Conservation (phyloP, 2,888 invertebrate species). For the Athetis lepigone region DNA sequence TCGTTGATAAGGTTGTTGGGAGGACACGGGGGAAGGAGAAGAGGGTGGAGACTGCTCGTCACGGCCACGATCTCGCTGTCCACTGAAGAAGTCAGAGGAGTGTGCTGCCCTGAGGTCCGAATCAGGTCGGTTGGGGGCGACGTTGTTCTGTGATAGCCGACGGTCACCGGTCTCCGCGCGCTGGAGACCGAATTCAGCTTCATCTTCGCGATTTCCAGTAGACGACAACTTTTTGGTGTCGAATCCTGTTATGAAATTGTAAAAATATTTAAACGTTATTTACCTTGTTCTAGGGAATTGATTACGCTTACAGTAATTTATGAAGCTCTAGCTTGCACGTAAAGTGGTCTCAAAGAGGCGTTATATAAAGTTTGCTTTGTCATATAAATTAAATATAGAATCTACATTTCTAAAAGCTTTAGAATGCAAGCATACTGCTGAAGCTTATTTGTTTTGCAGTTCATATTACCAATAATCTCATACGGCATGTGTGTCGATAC, state of each 20-base stretch:
- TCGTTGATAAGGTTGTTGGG: slow-evolving; percentile 68
- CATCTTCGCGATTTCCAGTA: slow-evolving; percentile 91
- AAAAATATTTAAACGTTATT: slow-evolving; percentile 28
- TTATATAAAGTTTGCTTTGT: slow-evolving; percentile 22
- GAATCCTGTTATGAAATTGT: slow-evolving; percentile 83
- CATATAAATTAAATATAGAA: slow-evolving; percentile 23
- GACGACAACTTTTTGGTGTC: slow-evolving; percentile 92
- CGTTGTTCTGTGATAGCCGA: slow-evolving; percentile 79
- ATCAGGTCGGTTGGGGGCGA: slow-evolving; percentile 74
- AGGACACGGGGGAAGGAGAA: slow-evolving; percentile 71
- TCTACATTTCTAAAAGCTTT: slow-evolving; percentile 60
- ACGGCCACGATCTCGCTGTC: slow-evolving; percentile 85
- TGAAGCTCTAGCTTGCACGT: slow-evolving; percentile 44
- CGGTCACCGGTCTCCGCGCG: slow-evolving; percentile 92
- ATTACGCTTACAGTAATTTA: slow-evolving; percentile 10
- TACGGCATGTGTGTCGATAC: slow-evolving; percentile 13
- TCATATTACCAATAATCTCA: slow-evolving; percentile 64
- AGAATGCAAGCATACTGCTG: slow-evolving; percentile 67
- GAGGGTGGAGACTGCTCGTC: slow-evolving; percentile 77
- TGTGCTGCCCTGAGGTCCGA: slow-evolving; percentile 93
- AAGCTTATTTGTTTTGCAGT: slow-evolving; percentile 71
- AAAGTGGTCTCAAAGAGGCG: slow-evolving; percentile 21
- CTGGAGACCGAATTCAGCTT: slow-evolving; percentile 93
- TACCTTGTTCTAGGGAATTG: background rate
- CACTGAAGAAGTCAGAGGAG: slow-evolving; percentile 94